Evolutionary conservation across 92 coral and sea anemone species (phyloP).

Genomic region (Zoanthus sansibaricus): DNA sequence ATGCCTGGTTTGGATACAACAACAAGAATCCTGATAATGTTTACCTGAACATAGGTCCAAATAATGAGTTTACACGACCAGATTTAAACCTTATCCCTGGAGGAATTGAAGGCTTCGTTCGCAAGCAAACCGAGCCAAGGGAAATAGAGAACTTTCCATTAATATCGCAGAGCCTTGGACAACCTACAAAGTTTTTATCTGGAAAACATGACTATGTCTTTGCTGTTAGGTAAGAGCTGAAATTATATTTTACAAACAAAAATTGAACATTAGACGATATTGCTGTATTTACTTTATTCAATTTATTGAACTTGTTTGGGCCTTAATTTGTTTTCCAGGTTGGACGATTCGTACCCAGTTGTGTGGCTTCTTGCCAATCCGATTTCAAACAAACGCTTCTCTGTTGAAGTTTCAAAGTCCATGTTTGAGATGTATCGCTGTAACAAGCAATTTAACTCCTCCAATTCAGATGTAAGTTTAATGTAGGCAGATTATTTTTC

Average conservation of each 20-base stretch:
- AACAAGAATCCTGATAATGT: conserved; percentile 91
- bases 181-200: conserved; percentile 68
- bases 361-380: conserved; percentile 91
- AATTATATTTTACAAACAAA: not conserved
- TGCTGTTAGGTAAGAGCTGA: conserved; percentile 50
- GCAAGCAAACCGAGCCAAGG: conserved; percentile 12
- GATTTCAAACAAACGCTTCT: conserved; percentile 69
- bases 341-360: conserved; percentile 66
- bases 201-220: conserved; percentile 60
- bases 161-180: conserved; percentile 56
- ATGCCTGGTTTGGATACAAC: conserved; percentile 94
- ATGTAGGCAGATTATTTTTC: not conserved
- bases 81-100: conserved; percentile 48
- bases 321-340: conserved; percentile 50
- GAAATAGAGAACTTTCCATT: conserved; percentile 2
- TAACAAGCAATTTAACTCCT: conserved; percentile 12
- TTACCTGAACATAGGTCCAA: conserved; percentile 81
- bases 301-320: not conserved
- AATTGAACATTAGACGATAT: not conserved
- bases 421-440: conserved; percentile 66
- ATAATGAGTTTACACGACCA: conserved; percentile 70
- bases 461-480: conserved; percentile 16
- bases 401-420: conserved; percentile 66
- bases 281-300: not conserved
- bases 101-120: conserved; percentile 65